These are phyloP conservation scores for Nothocercus julius DNA, from an alignment of 2,113 vertebrate species.

Conservation along the genomic window DNA sequence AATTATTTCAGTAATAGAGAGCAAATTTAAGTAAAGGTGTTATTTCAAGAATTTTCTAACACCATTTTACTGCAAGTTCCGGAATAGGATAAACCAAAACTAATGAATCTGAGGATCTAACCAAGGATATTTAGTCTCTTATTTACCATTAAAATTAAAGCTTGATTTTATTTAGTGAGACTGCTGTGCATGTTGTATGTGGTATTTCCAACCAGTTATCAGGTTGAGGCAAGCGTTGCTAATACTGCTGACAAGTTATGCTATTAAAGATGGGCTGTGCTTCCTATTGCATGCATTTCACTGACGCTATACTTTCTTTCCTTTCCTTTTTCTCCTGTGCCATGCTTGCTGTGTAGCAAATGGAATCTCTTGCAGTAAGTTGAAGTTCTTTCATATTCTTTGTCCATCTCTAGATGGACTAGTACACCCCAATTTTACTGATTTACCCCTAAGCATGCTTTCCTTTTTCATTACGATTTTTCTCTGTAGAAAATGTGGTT, in stretches of 20 bases:
- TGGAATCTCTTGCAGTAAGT: conserved; percentile 99
- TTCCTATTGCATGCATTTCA: conserved; percentile 85
- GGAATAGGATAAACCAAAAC: conserved; percentile 31
- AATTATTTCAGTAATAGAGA: background rate
- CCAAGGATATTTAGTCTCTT: conserved; percentile 19
- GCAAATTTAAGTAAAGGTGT: background rate
- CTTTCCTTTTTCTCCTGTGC: conserved; percentile 90
- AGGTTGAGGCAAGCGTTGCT: conserved; percentile 76
- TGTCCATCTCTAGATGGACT: conserved; percentile 76
- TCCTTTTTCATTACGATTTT: conserved; percentile 54
- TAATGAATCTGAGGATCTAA: conserved; percentile 58
- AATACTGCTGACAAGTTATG: conserved; percentile 73
- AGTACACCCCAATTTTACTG: conserved; percentile 64
- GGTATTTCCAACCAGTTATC: conserved; percentile 61
- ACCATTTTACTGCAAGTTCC: background rate
- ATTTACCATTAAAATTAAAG: conserved; percentile 35
- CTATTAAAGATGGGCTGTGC: conserved; percentile 73
- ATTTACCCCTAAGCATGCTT: conserved; percentile 74
- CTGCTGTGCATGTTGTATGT: conserved; percentile 75
- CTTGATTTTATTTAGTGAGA: conserved; percentile 64
- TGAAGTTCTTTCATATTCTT: conserved; percentile 84
- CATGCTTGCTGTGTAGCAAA: conserved; percentile 99
- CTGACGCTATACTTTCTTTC: conserved; percentile 87
- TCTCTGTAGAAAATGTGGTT: conserved; percentile 20
- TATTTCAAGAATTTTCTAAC: background rate